A percentile compares a stretch with the other conserved stretches of the same genome.
Conservation (phyloP, 2,888 invertebrate genomes). For the Melikaiella ostensackeni region DNA sequence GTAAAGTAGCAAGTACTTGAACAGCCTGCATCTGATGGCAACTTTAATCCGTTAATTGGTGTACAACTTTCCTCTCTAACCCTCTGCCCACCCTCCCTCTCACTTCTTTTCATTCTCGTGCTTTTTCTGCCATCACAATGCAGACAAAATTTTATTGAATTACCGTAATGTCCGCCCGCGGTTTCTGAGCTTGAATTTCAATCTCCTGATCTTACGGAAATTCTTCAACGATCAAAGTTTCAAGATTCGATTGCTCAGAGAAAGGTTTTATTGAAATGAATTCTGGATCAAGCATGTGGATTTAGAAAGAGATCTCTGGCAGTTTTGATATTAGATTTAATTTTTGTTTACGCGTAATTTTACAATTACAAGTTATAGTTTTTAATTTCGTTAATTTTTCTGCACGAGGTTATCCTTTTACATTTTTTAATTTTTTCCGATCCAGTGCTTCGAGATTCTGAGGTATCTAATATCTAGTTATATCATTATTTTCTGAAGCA, state of each 20-base stretch:
- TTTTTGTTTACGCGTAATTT: background rate
- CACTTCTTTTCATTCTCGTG: conserved; percentile 5
- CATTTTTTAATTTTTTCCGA: too few relatives aligned
- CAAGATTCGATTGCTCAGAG: conserved; percentile 46
- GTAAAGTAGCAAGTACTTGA: conserved; percentile 61
- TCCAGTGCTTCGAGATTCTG: too few relatives aligned
- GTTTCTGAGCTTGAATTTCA: conserved; percentile 51
- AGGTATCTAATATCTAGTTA: too few relatives aligned
- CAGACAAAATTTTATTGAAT: conserved; percentile 61
- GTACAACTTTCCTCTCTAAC: conserved; percentile 64
- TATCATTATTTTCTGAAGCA: too few relatives aligned
- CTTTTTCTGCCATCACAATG: conserved; percentile 11
- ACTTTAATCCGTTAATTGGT: conserved; percentile 74
- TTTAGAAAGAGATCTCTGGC: background rate
- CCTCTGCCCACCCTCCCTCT: conserved; percentile 14
- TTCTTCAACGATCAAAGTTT: conserved; percentile 43
- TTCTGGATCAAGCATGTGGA: conserved; percentile 26
- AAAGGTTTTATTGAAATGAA: background rate
- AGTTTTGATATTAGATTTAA: background rate
- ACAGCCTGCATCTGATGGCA: conserved; percentile 68
- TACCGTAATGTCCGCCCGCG: conserved; percentile 54
- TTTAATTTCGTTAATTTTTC: too few relatives aligned
- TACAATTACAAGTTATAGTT: too few relatives aligned
- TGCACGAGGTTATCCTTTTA: too few relatives aligned
- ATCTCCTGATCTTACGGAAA: conserved; percentile 33